Evolutionary conservation across 1,140 invertebrate genomes (phyloP), one percentile per base, ranked within the genome.

Genomic region (Glomeris maerens): DNA sequence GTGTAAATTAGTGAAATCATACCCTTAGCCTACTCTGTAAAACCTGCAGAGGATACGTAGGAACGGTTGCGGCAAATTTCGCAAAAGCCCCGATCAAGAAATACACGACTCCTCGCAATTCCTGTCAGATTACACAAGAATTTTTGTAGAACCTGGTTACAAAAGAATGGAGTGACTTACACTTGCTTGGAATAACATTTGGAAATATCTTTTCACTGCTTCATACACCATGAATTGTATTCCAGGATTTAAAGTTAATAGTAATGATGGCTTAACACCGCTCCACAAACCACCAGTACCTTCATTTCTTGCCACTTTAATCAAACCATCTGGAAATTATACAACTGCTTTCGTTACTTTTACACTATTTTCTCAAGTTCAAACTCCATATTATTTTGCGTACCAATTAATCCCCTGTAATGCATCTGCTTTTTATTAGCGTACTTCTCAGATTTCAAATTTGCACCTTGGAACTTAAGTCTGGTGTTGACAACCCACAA

Each of bases 171-270:
- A n/a, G n/a, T n/a, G n/a, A n/a, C n/a, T 46, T 29, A 10, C 31
- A 47, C 5, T 40, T 40, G 23, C 42, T 42, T 25, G 17, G 25
- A 42, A 42, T 5, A 42, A 5, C 14, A 40, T 36, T 40, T 60
- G 57, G 42, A 66, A 60, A 55, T 72, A 70, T 49, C 84, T 70
- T 64, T 93, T 93, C 0, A 92, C 65, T 40, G 77, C 66, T 64
- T 92, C 88, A 66, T 92, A 93, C 29, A 84, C 78, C 78, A 89
- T 88, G 64, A 92, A 91, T 63, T 92, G 87, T 46, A 92, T 79
- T 0, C 87, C 84, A 28, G 88, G 89, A 72, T 93, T 93, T 10
- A 76, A 74, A 2, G 88, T 83, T 5, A 93, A 67, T 46, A 92
- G 68, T 7, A 92, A 63, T n/a, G 87, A 91, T 2, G 88, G 81